Evolutionary conservation across 2,797 vertebrate genomes (phyloP).

Genomic region (Syngnathus rostellatus): DNA sequence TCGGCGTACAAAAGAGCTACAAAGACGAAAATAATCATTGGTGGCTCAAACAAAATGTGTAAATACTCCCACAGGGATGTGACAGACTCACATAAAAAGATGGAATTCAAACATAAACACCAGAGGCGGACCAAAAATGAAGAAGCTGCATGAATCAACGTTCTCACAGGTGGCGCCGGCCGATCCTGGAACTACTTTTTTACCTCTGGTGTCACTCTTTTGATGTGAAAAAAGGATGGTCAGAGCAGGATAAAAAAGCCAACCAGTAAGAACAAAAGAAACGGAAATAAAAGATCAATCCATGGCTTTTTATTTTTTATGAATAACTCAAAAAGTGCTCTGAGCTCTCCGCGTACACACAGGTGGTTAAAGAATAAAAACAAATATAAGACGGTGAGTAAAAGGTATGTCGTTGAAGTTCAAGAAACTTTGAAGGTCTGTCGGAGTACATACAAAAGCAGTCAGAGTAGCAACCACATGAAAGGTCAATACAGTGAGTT

Average conservation of each 20-base stretch:
- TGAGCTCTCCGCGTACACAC: conserved; percentile 8
- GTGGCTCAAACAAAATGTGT: conserved; percentile 58
- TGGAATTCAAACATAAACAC: conserved; percentile 26
- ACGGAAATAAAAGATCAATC: conserved; percentile 56
- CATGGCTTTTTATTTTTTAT: conserved; percentile 36
- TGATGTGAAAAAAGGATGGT: neutral
- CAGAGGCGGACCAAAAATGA: neutral
- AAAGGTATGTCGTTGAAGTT: conserved; percentile 32
- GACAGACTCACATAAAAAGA: conserved; percentile 22
- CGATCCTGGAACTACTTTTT: conserved; percentile 20
- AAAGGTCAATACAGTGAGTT: conserved; percentile 38
- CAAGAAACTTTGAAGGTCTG: neutral
- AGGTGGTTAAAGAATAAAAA: conserved; percentile 34
- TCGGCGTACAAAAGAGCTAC: conserved; percentile 50
- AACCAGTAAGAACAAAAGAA: conserved; percentile 53
- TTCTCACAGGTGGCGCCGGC: conserved; percentile 7
- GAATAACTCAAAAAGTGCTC: conserved; percentile 55
- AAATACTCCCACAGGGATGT: conserved; percentile 55
- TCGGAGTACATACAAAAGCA: neutral
- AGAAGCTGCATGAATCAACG: conserved; percentile 10
- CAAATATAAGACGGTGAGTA: conserved; percentile 5
- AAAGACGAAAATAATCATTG: conserved; percentile 65
- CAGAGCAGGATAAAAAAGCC: neutral
- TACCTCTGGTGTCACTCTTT: neutral
- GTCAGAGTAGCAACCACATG: conserved; percentile 26